These are phyloP conservation scores for Dynastes tityus DNA, from an alignment of 2,888 invertebrate species.

Conservation along the genomic window DNA sequence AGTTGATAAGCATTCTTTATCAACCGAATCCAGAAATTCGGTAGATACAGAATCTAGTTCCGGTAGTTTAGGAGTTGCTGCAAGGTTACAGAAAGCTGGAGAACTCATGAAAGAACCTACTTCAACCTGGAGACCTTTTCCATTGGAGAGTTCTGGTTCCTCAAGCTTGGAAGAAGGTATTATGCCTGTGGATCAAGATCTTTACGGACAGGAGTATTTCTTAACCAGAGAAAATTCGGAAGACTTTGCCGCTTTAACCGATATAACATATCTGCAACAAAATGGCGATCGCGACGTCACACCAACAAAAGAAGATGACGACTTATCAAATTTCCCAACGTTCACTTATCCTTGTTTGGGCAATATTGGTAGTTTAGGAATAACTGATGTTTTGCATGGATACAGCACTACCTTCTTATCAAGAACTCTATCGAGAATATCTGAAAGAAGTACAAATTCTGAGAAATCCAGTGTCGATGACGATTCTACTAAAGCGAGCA, in stretches of 20 bases:
- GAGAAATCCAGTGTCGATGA: conserved; percentile 91
- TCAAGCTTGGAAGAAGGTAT: conserved; percentile 90
- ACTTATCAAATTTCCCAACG: conserved; percentile 83
- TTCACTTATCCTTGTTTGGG: conserved; percentile 75
- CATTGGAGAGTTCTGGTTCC: conserved; percentile 88
- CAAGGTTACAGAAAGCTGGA: conserved; percentile 73
- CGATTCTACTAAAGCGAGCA: conserved; percentile 89
- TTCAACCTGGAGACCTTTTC: conserved; percentile 88
- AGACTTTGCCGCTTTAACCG: conserved; percentile 64
- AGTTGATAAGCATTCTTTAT: conserved; percentile 66
- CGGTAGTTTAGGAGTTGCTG: conserved; percentile 82
- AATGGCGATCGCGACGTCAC: conserved; percentile 70
- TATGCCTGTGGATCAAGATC: conserved; percentile 83
- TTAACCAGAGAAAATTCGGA: conserved; percentile 66
- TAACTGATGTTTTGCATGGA: conserved; percentile 79
- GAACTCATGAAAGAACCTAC: conserved; percentile 78
- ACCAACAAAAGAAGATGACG: conserved; percentile 77
- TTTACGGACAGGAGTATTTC: conserved; percentile 68
- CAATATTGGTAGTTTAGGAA: conserved; percentile 59
- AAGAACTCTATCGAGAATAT: conserved; percentile 88
- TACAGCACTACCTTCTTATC: conserved; percentile 83
- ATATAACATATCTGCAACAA: conserved; percentile 63
- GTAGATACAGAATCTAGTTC: conserved; percentile 85
- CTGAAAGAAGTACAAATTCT: conserved; percentile 90
- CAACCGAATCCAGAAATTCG: conserved; percentile 81